phyloP scores from a whole-genome alignment of 2,113 vertebrate species.

The Salminus brasiliensis region DNA sequence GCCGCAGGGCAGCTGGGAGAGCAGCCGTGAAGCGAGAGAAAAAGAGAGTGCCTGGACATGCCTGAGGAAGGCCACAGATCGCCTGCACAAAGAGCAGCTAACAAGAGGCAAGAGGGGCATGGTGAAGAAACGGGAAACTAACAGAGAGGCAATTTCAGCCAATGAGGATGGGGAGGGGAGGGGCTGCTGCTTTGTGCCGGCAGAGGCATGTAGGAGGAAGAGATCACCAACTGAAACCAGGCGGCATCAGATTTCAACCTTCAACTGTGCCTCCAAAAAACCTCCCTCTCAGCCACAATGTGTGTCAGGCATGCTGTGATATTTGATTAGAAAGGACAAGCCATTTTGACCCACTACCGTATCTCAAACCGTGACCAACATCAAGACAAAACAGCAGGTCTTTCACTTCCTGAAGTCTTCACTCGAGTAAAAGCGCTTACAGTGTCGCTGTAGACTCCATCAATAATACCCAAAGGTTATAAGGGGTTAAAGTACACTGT shows the following conservation, averaged over 20 bases:
- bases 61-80: slow-evolving; percentile 52
- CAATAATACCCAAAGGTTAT: no score
- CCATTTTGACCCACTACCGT: not conserved
- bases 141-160: slow-evolving; percentile 36
- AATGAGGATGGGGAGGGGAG: slow-evolving; percentile 47
- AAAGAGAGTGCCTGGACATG: slow-evolving; percentile 43
- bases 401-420: no score
- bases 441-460: no score
- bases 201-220: slow-evolving; percentile 47
- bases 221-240: slow-evolving; percentile 67
- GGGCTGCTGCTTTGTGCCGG: slow-evolving; percentile 40
- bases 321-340: not conserved
- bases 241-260: slow-evolving; percentile 71
- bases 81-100: slow-evolving; percentile 68
- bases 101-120: slow-evolving; percentile 54
- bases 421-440: no score
- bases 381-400: not conserved
- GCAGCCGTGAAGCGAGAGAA: slow-evolving; percentile 1
- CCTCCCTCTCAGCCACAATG: not conserved
- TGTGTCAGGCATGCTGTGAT: not conserved
- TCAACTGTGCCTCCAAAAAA: not conserved
- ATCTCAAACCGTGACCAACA: not conserved
- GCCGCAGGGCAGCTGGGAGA: not conserved
- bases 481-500: no score
- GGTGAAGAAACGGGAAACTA: slow-evolving; percentile 70